Evolutionary conservation across 2,797 vertebrate genomes (phyloP), one percentile per base, ranked within the genome.

Genomic region (Taeniopygia guttata): DNA sequence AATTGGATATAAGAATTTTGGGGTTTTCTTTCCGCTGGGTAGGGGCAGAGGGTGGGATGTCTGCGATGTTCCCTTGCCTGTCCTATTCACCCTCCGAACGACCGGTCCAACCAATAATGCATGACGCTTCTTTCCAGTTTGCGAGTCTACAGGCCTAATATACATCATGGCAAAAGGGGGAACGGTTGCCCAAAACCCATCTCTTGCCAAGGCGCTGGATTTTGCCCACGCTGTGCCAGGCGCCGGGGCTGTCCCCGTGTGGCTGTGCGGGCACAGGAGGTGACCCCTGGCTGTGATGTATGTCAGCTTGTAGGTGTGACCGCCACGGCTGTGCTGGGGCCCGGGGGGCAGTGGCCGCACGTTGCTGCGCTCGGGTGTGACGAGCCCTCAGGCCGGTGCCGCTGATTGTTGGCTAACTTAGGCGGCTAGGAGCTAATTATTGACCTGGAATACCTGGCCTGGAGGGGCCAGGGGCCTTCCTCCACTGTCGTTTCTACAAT

Each of bases 241-340:
- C 82, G 76, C 60, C 84, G 21, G 78, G 76, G 93, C 76, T 83
- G 94, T 91, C 82, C 74, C 4, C 56, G 70, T 45, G 46, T 22
- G 23, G 34, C 83, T 76, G 90, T 83, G 91, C 46, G 36, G 45
- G 85, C 78, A 23, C 64, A 76, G 48, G 88, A 87, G 80, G 69
- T 76, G 64, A 74, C 89, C 92, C 56, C 94, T 70, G 97, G 78
- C 97, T 95, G 96, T 97, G 96, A 97, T 98, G 96, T 98, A 95
- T 97, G 97, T 97, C 93, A 62, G 97, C 96, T 97, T 97, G 97
- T 93, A 97, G 97, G 96, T 96, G 96, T 94, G 69, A 98, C 84
- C 97, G 97, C 98, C 98, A 95, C 98, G 97, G 98, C 98, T 98
- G 98, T 96, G 98, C 98, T 97, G 98, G 98, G 98, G 97, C 97